phyloP scores from a whole-genome alignment of 1,140 invertebrate species.

The Bathynomus jamesi region DNA sequence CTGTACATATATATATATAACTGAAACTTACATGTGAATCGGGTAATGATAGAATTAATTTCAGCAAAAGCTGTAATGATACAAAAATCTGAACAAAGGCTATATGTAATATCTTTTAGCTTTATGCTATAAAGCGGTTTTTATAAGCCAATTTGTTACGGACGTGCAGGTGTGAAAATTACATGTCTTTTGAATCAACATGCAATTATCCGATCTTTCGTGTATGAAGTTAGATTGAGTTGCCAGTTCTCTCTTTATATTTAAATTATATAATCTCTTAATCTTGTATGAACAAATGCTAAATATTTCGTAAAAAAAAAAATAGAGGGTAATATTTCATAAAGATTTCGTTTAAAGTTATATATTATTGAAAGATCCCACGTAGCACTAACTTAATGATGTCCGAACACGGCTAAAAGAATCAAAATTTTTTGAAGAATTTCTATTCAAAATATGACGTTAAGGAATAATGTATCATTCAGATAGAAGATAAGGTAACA shows the following conservation, averaged over 20 bases:
- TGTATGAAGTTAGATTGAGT: neutral
- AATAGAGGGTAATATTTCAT: no score
- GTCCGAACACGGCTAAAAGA: no score
- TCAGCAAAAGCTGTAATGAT: neutral
- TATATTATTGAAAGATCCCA: no score
- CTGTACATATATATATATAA: neutral
- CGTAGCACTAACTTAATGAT: no score
- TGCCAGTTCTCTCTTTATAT: neutral
- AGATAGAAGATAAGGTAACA: no score
- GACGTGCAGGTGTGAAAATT: conserved; percentile 1
- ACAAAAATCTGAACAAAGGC: neutral
- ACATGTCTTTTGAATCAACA: neutral
- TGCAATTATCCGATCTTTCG: neutral
- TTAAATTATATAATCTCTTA: no score
- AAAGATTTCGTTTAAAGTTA: no score
- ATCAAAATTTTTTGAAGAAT: no score
- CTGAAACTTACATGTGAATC: neutral
- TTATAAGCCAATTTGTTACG: neutral
- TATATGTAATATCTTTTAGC: neutral
- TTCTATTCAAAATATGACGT: no score
- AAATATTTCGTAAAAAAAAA: no score
- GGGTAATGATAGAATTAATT: neutral
- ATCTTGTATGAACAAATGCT: no score
- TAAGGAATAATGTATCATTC: no score
- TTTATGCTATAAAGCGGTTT: neutral